Base-by-base conservation (phyloP, 2,113 vertebrate species). In the Phyllostomus discolor region DNA sequence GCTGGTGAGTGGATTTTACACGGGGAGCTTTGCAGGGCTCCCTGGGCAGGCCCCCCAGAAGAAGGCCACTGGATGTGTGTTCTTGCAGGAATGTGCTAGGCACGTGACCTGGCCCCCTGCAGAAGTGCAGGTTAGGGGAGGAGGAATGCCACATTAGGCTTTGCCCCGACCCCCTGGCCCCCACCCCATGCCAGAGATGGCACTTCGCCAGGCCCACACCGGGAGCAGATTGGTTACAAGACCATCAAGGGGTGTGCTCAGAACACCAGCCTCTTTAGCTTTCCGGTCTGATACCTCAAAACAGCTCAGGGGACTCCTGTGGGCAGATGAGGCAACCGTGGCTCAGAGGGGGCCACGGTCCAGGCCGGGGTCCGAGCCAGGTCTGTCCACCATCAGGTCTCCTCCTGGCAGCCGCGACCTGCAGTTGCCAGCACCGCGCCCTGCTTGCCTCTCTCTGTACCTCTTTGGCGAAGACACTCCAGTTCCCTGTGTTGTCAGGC, bases 11-110 rank as follows among this genome's bases (percentile, higher is more conserved):
- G 38, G 48, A 24, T 41, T 43, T 91, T 54, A n/a, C 26, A 31
- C 85, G 83, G 79, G 5, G 43, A 69, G 38, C 11, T 91, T 50
- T 41, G 33, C 26, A 10, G 79, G 19, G 43, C 33, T 78, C 26
- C 91, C 31, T 48, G 62, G 7, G 11, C 14, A 81, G 52, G 46
- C 64, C 54, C 24, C 24, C 31, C 79, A 67, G 85, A 85, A 38
- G 41, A 75, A 90, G 48, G 24, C 50, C 9, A 12, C 24, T 2
- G 0, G 2, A 0, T 20, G 9, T 0, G 3, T 16, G 4, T 5
- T 28, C 33, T 62, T 41, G 15, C 69, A 20, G 20, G 83, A 76
- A 22, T 26, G 9, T 78, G 52, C 38, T 17, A 17, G 62, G 46
- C 54, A 43, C 6, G 10, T 41, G 48, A 22, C 69, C 8, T 4